These are phyloP conservation scores for Sussaba pulchella DNA, from an alignment of 2,888 invertebrate genomes.

Conservation along the genomic window DNA sequence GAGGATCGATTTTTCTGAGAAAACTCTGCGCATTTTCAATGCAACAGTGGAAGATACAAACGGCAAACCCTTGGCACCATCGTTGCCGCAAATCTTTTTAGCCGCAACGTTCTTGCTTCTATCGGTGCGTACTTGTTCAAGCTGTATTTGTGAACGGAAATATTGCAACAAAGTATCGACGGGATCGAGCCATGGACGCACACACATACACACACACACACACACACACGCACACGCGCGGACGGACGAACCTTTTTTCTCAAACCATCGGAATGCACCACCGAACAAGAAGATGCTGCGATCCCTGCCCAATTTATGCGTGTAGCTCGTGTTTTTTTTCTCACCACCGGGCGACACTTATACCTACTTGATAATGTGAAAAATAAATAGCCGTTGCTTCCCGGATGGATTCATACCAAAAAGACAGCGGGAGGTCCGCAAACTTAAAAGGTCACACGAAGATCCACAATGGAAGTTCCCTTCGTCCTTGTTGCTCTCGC, in stretches of 20 bases:
- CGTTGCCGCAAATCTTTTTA: constrained; percentile 59
- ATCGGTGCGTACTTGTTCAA: constrained; percentile 3
- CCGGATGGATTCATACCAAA: constrained; percentile 72
- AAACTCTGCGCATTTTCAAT: constrained; percentile 57
- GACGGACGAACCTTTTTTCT: too few species aligned
- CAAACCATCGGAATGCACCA: too few species aligned
- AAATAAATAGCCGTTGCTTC: constrained; percentile 76
- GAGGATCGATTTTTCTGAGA: constrained; percentile 62
- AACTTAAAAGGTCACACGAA: constrained; percentile 77
- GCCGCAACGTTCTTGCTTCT: constrained; percentile 40
- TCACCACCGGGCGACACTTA: constrained; percentile 24
- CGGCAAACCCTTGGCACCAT: constrained; percentile 46
- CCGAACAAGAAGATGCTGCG: too few species aligned
- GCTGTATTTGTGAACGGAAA: constrained; percentile 7
- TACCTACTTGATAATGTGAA: constrained; percentile 75
- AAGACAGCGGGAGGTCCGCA: constrained; percentile 76
- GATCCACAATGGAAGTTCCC: constrained; percentile 74
- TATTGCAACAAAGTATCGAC: neutral
- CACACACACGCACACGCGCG: too few species aligned
- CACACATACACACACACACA: too few species aligned
- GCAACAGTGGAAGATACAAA: constrained; percentile 54
- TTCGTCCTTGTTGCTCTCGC: constrained; percentile 51
- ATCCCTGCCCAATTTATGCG: too few species aligned
- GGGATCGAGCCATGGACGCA: too few species aligned
- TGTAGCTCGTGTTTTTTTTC: too few species aligned